phyloP scores from a whole-genome alignment of 2,888 invertebrate species.

The Brenthis daphne region DNA sequence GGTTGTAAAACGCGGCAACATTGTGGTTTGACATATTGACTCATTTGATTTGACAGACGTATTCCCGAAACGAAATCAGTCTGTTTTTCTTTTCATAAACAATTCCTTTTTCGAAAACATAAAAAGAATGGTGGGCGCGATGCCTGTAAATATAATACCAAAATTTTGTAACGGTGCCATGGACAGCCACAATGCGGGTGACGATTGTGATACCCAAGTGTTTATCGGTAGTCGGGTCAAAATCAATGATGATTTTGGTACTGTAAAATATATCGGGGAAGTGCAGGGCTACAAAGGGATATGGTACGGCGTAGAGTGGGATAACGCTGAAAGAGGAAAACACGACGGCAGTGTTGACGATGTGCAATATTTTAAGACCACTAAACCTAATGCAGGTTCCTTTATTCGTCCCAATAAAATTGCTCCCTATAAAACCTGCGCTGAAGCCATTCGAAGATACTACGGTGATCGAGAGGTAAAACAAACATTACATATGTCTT shows the following conservation, averaged over 20 bases:
- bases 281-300: constrained; percentile 86
- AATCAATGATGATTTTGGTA: constrained; percentile 71
- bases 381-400: constrained; percentile 91
- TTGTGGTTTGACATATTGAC: constrained; percentile 31
- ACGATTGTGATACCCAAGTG: constrained; percentile 72
- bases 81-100: constrained; percentile 74
- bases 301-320: constrained; percentile 99
- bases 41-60: constrained; percentile 51
- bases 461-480: constrained; percentile 76
- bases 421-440: constrained; percentile 86
- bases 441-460: constrained; percentile 85
- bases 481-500: constrained; percentile 4
- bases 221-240: constrained; percentile 73
- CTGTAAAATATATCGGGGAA: constrained; percentile 89
- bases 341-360: constrained; percentile 94
- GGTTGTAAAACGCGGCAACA: constrained; percentile 8
- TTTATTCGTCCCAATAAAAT: constrained; percentile 93
- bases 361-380: constrained; percentile 89
- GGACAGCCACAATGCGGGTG: constrained; percentile 76
- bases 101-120: constrained; percentile 74
- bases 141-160: constrained; percentile 80
- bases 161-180: constrained; percentile 79
- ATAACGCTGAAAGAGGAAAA: constrained; percentile 92
- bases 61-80: constrained; percentile 59
- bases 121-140: constrained; percentile 80